Base-by-base conservation (phyloP, 2,113 vertebrate species). In the Erythrocebus patas region DNA sequence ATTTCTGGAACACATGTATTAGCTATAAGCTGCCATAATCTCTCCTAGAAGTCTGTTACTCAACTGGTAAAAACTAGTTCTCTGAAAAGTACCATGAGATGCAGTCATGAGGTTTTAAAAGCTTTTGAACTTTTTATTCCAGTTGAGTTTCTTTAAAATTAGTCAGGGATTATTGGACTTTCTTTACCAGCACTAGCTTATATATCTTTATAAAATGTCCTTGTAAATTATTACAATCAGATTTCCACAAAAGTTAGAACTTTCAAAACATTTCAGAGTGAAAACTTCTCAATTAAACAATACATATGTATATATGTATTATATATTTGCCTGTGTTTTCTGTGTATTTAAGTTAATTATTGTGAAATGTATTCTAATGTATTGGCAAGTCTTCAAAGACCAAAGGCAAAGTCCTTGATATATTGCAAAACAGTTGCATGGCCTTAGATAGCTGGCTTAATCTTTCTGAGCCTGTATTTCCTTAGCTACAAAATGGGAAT, bases 21-120 rank as follows among this genome's bases (percentile, higher is more conserved):
- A 97, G 38, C 48, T 91, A 23, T 93, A 94, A 96, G 35, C 66
- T 96, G 30, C 55, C 75, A 72, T 55, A 95, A 82, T 97, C 91
- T 92, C 78, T 95, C 66, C 14, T 76, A 93, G 40, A 89, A 95
- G 81, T 90, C 7, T 66, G 76, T 91, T 61, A 87, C 52, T 96
- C 18, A 1, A 79, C 55, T 87, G 52, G 20, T 87, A 97, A 97
- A 95, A 50, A 85, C 40, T 48, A 95, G 68, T 70, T 96, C 38
- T 94, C 61, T 94, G 86, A 93, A 85, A 94, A 78, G 6, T 89
- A 72, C 52, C 57, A 38, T 64, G 96, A 84, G 30, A 32, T 90
- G 12, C 4, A 94, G 70, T 68, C 45, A 64, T 78, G 23, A 86
- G 55, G n/a, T 94, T 11, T 89, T 93, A 88, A 93, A 89, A 95